Evolutionary conservation across 2,113 vertebrate species (phyloP), one percentile per base, ranked within the genome.

Genomic region (Indicator maculatus): DNA sequence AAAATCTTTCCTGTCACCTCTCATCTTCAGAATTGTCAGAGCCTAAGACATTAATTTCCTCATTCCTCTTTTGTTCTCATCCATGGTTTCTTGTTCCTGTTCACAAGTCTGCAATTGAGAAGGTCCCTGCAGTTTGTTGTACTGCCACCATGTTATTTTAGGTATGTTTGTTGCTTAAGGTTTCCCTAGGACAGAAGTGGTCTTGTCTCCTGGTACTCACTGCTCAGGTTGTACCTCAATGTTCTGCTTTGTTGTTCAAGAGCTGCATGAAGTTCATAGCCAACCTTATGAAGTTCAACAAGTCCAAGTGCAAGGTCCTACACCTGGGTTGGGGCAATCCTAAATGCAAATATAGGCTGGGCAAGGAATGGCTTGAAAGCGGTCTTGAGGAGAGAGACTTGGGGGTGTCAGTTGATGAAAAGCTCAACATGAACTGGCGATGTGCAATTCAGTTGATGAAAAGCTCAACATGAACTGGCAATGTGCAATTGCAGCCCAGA

Each of bases 1-100:
- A 88, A 93, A 88, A 89, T 94, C 82, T 89, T 95, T 30, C 78
- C 70, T 96, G 96, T 96, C 96, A 96, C 87, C 87, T 96, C 86
- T 95, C 74, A 76, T 96, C 83, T 93, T 88, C 88, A 73, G 47
- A 86, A 71, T 95, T 97, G 95, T 97, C 95, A 96, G 52, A 91
- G 87, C 36, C 28, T 21, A 38, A 67, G 74, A 84, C 55, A 27
- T 92, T 87, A 15, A 67, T 72, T 85, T 94, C 47, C 38, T 23
- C 47, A 60, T 66, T 36, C 33, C 55, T 92, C 80, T 78, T 91
- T 89, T 91, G 76, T 94, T 94, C 52, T 88, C 17, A 70, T 79
- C 56, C 2, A 1, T 63, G 38, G 38, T 82, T 93, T 82, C 67
- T 95, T 70, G 63, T 60, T 95, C n/a, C 26, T 76, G 36, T 70